These are phyloP conservation scores for Trichonephila clavipes DNA, from an alignment of 1,140 invertebrate species.

Conservation along the genomic window DNA sequence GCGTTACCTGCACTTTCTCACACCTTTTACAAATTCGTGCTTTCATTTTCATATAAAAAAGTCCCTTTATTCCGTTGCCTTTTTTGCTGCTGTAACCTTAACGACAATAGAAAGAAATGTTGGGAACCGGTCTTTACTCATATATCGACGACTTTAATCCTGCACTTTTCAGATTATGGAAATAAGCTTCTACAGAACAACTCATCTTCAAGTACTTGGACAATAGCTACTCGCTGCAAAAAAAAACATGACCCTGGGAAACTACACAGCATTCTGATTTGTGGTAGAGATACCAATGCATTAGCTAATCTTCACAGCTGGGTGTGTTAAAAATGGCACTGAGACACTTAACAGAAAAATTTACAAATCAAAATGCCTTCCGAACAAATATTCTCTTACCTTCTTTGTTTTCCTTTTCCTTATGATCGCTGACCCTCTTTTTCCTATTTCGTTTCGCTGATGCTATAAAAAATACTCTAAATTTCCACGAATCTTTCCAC, in stretches of 20 bases:
- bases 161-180: constrained; percentile 44
- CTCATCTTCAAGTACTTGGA: constrained; percentile 31
- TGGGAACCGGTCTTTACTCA: constrained; percentile 30
- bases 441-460: neutral
- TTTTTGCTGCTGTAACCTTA: neutral
- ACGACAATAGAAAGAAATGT: neutral
- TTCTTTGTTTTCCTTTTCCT: neutral
- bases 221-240: neutral
- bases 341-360: neutral
- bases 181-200: constrained; percentile 7
- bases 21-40: neutral
- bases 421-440: neutral
- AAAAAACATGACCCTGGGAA: neutral
- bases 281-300: neutral
- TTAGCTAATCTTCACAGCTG: neutral
- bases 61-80: neutral
- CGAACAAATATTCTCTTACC: too few relatives aligned
- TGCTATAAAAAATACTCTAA: too few relatives aligned
- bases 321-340: neutral
- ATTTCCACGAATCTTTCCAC: too few relatives aligned
- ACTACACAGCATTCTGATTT: neutral
- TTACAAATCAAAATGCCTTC: neutral
- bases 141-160: constrained; percentile 16
- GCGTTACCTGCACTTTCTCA: neutral
- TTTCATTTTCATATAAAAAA: neutral